Evolutionary conservation across 2,113 vertebrate species (phyloP), one percentile per base, ranked within the genome.

Genomic region (Paramormyrops kingsleyae): DNA sequence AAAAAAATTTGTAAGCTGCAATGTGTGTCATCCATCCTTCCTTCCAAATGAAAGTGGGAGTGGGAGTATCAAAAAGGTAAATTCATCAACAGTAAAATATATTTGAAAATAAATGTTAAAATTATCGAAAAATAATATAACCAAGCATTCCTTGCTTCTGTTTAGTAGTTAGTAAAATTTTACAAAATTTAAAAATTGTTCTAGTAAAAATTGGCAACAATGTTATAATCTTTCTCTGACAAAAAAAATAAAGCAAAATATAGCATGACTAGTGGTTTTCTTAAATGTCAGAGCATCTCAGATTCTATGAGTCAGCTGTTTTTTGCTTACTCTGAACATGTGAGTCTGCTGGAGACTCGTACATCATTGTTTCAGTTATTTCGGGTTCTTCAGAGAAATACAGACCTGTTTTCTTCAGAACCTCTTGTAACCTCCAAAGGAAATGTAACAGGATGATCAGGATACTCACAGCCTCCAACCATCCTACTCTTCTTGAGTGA

Each of bases 211-310:
- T 56, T 56, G 53, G 53, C 19, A 7, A 15, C 27, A n/a, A 39
- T 49, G 50, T 62, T 49, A 19, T 84, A 46, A 35, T 83, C 39
- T 70, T 56, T 84, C 52, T 39, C 24, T 74, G 84, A 47, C 56
- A 77, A 87, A n/a, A 44, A 87, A 6, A 70, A 31, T n/a, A 46
- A 44, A 87, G 52, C 59, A 39, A 53, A 39, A 84, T 56, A 17
- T 12, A 47, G 42, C 59, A 12, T 42, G 52, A 44, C 85, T 50
- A 39, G 59, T 56, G 53, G 53, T 83, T 84, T 84, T 88, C 70
- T 42, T 88, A 74, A 88, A 90, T 89, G 90, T 70, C 87, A 85
- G 27, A 84, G 52, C 87, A 50, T 88, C 88, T 85, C 52, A 89
- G 21, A 49, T 39, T 13, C 31, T 42, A n/a, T 87, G 90, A 89